Percentiles rank a stretch among this genome's conserved stretches.
Evolutionary conservation across 2,797 vertebrate genomes (phyloP).

Genomic region (Hippoglossus hippoglossus): DNA sequence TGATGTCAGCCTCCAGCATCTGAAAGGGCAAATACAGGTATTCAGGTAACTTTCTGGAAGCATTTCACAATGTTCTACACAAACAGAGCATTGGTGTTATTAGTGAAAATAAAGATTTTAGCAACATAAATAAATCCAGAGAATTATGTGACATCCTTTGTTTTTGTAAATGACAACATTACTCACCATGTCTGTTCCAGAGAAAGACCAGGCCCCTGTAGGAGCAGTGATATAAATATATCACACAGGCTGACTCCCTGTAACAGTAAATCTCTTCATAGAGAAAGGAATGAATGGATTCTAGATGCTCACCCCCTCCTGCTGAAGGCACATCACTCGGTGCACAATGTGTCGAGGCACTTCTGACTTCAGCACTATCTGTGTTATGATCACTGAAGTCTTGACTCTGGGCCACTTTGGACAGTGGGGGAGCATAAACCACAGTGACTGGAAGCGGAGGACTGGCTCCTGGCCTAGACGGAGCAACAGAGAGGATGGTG

Average conservation of each 20-base stretch:
- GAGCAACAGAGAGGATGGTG: conserved; percentile 28
- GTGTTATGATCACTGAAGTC: conserved; percentile 59
- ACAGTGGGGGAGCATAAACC: background rate
- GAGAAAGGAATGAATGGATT: conserved; percentile 15
- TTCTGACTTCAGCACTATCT: conserved; percentile 44
- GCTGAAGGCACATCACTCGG: conserved; percentile 25
- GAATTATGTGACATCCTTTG: background rate
- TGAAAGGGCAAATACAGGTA: background rate
- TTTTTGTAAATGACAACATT: background rate
- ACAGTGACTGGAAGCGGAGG: conserved; percentile 21
- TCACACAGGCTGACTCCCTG: background rate
- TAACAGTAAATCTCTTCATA: conserved; percentile 15
- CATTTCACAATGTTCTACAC: background rate
- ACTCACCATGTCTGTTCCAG: conserved; percentile 54
- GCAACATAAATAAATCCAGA: background rate
- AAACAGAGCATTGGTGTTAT: background rate
- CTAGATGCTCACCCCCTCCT: conserved; percentile 51
- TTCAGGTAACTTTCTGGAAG: background rate
- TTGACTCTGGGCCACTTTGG: conserved; percentile 40
- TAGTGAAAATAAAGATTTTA: too few relatives aligned
- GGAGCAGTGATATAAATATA: conserved; percentile 32
- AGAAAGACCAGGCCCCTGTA: conserved; percentile 36
- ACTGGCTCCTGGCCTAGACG: conserved; percentile 47
- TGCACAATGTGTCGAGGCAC: conserved; percentile 39
- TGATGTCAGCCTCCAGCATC: background rate